These are phyloP conservation scores for Amphipoea oculea DNA, from an alignment of 2,888 invertebrate species.

Conservation along the genomic window DNA sequence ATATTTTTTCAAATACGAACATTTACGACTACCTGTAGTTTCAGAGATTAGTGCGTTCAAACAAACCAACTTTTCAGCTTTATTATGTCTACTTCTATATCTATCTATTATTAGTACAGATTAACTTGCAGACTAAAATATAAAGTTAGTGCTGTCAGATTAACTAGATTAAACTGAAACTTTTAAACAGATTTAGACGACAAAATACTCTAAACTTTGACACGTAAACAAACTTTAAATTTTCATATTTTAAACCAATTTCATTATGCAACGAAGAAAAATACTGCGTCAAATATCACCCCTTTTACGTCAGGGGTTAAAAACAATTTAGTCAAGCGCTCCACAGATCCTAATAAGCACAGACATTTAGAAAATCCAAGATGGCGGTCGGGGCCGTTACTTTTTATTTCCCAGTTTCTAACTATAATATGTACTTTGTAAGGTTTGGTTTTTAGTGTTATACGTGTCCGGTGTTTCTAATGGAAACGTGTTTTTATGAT, in stretches of 20 bases:
- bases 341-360: constrained; percentile 54
- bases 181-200: constrained; percentile 7
- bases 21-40: no score
- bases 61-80: no score
- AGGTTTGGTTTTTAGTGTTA: constrained; percentile 23
- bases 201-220: background rate
- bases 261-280: constrained; percentile 17
- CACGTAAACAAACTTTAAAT: constrained; percentile 18
- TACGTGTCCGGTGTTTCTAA: constrained; percentile 17
- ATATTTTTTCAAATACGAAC: no score
- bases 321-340: constrained; percentile 55
- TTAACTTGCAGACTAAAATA: background rate
- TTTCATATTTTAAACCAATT: constrained; percentile 17
- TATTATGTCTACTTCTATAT: no score
- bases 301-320: constrained; percentile 37
- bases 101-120: no score
- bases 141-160: background rate
- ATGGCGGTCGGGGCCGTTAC: constrained; percentile 49
- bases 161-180: background rate
- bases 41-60: no score
- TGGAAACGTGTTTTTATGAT: background rate
- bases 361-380: constrained; percentile 56
- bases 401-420: constrained; percentile 52
- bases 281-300: constrained; percentile 33
- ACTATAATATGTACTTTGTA: constrained; percentile 36